Conservation (phyloP, 2,797 vertebrate genomes). For the Pseudochirops corinnae region DNA sequence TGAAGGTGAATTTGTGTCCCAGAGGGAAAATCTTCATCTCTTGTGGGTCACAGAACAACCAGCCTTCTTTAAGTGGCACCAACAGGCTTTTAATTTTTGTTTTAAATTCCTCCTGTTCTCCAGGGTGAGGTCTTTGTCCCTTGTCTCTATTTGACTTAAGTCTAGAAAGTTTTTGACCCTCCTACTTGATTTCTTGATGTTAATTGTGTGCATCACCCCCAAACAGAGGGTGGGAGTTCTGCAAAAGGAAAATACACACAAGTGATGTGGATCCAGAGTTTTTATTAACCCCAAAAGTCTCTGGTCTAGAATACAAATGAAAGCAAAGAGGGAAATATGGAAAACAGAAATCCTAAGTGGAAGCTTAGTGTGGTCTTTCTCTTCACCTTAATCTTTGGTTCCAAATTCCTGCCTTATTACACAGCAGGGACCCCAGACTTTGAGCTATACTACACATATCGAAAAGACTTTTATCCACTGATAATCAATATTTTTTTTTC, state of each 20-base stretch:
- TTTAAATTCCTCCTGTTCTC: neutral
- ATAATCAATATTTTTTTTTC: constrained; percentile 8
- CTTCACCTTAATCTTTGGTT: neutral
- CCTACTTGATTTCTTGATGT: neutral
- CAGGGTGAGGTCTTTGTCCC: neutral
- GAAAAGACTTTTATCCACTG: constrained; percentile 16
- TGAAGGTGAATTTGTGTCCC: neutral
- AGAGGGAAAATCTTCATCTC: neutral
- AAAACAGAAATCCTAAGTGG: neutral
- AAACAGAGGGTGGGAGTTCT: neutral
- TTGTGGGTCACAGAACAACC: neutral
- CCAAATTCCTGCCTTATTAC: neutral
- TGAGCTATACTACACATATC: neutral
- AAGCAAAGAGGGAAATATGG: neutral
- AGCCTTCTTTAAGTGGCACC: neutral
- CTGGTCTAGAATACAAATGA: neutral
- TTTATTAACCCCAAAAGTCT: neutral
- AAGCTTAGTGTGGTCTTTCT: neutral
- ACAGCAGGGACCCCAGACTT: neutral
- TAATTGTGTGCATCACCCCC: neutral
- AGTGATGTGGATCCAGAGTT: neutral
- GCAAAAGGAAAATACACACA: neutral
- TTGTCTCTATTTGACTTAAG: neutral
- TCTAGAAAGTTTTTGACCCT: neutral
- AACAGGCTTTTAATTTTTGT: neutral